These are phyloP conservation scores for Sitobion miscanthi DNA, from an alignment of 1,140 invertebrate genomes.

Conservation along the genomic window DNA sequence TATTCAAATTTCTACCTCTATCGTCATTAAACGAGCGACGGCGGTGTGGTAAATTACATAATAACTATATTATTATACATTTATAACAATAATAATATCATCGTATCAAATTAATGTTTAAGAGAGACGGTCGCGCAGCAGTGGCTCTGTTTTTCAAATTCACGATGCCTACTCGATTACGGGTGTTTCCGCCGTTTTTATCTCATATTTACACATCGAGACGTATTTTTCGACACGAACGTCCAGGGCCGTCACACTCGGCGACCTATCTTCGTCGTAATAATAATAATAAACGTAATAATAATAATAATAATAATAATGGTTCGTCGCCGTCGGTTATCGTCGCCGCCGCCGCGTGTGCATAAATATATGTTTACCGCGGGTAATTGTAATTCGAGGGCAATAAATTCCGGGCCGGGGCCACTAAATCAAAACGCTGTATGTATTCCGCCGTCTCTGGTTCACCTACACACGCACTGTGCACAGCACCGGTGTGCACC, in stretches of 20 bases:
- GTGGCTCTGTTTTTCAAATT: neutral
- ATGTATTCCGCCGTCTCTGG: neutral
- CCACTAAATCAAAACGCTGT: constrained; percentile 38
- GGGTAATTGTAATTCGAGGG: constrained; percentile 37
- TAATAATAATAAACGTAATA: neutral
- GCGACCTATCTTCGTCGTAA: neutral
- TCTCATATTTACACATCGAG: neutral
- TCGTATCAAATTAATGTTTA: no score
- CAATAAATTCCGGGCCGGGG: constrained; percentile 28
- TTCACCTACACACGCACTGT: constrained; percentile 35
- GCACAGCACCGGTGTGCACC: neutral
- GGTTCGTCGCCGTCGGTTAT: constrained; percentile 2
- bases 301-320: neutral
- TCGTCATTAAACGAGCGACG: neutral
- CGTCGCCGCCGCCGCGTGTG: neutral
- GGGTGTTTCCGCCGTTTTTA: neutral
- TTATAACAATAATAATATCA: no score
- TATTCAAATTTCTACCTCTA: constrained; percentile 33
- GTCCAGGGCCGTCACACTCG: neutral
- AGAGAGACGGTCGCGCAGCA: neutral
- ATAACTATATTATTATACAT: neutral
- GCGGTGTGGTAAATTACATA: neutral
- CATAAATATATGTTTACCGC: constrained; percentile 29
- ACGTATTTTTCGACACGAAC: neutral
- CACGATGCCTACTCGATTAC: neutral